Base-by-base conservation (phyloP, 2,797 vertebrate genomes). In the Aphelocoma californica region DNA sequence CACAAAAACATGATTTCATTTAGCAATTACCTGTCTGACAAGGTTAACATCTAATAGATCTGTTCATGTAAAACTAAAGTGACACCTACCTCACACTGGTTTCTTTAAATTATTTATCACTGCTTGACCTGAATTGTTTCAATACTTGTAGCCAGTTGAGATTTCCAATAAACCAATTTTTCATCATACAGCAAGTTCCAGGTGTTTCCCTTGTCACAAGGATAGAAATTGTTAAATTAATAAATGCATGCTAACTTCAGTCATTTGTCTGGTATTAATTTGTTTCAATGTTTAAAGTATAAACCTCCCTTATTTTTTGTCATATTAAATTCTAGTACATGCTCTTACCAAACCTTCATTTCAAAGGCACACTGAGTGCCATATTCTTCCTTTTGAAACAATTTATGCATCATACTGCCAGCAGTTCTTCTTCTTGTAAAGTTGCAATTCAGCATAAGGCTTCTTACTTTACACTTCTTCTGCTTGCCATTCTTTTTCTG, bases 101-200 rank as follows among this genome's bases (percentile, higher is more conserved):
- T 86, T 89, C 81, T 85, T 82, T 91, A 85, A 93, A 87, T 87
- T 87, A 93, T 94, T 93, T 91, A 81, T 89, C 86, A 71, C n/a
- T 0, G 17, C 62, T 90, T 94, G 91, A 92, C 85, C 93, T 82
- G 71, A 85, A 60, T 53, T 87, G 38, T 89, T 89, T 80, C 86
- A 87, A 80, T 12, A 32, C 71, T 78, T 85, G 42, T 31, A 92
- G 54, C 50, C 91, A 90, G 32, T 18, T 86, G 87, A 91, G 57
- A 72, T 65, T 95, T 91, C 61, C 72, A 74, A 90, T 95, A 92
- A 88, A 79, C 42, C 65, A 58, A 45, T 87, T 95, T 87, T 91
- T 88, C 38, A 34, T 57, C 72, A 42, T 78, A 66, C n/a, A 92
- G 66, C 58, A 79, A 82, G 65, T 89, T 65, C 57, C 86, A 81